These are phyloP conservation scores for Lithodes maja DNA, from an alignment of 2,888 invertebrate genomes.

Conservation along the genomic window DNA sequence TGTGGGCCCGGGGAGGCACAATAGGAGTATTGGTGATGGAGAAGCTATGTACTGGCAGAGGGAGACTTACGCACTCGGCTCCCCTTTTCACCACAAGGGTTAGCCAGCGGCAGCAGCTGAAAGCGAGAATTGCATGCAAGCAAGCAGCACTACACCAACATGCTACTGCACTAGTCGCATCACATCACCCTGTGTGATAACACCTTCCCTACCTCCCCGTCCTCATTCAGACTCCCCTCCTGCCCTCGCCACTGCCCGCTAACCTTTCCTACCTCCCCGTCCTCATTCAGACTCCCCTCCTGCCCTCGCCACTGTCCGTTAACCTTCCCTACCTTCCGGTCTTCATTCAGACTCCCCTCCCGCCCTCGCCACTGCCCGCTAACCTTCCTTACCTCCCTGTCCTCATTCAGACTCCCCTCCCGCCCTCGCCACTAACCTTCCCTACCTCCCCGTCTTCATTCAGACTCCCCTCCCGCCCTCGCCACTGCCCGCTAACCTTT, in stretches of 20 bases:
- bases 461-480: not conserved
- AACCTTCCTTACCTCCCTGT: not conserved
- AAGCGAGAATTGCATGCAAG: no score
- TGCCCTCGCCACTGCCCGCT: not conserved
- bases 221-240: not conserved
- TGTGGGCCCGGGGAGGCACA: no score
- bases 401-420: not conserved
- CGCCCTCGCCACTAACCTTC: not conserved
- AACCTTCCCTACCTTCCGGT: not conserved
- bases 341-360: not conserved
- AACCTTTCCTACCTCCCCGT: not conserved
- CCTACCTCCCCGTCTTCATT: not conserved
- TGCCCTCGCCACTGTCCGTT: not conserved
- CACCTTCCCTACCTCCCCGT: not conserved
- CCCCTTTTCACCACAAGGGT: no score
- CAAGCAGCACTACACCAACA: no score
- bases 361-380: not conserved
- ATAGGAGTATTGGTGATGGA: no score
- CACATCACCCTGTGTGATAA: no score
- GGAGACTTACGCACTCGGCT: no score
- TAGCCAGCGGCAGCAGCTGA: no score
- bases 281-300: not conserved
- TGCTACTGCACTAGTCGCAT: no score
- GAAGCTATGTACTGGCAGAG: no score
- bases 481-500: not conserved